A percentile compares a stretch with the other conserved stretches of the same genome.
Conservation (phyloP, 2,113 vertebrate species). For the Fregetta grallaria region DNA sequence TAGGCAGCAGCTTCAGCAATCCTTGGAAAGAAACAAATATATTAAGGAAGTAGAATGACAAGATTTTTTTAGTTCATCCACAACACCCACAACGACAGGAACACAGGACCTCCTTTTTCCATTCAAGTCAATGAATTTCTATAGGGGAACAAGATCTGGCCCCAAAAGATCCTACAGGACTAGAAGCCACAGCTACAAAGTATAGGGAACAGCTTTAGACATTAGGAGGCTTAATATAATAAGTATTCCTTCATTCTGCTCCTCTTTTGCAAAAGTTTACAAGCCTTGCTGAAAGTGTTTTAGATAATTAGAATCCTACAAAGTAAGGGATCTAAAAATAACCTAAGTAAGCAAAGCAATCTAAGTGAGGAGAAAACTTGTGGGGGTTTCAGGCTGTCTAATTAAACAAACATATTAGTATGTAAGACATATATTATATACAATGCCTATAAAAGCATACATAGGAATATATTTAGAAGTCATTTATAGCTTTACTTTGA, state of each 20-base stretch:
- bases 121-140: neutral
- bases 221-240: neutral
- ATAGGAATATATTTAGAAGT: neutral
- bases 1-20: conserved; percentile 80
- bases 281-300: neutral
- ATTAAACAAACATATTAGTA: neutral
- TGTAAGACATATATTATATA: neutral
- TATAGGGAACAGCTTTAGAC: neutral
- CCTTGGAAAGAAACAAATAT: conserved; percentile 49
- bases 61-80: neutral
- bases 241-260: neutral
- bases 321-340: neutral
- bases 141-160: neutral
- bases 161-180: neutral
- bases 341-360: neutral
- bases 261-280: neutral
- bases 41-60: neutral
- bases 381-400: neutral
- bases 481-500: neutral
- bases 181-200: neutral
- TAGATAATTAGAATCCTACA: neutral
- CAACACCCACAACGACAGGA: neutral
- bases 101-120: neutral
- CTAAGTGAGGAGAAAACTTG: neutral
- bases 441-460: neutral